These are phyloP conservation scores for Clarias batrachus DNA, from an alignment of 2,113 vertebrate genomes.

Conservation along the genomic window DNA sequence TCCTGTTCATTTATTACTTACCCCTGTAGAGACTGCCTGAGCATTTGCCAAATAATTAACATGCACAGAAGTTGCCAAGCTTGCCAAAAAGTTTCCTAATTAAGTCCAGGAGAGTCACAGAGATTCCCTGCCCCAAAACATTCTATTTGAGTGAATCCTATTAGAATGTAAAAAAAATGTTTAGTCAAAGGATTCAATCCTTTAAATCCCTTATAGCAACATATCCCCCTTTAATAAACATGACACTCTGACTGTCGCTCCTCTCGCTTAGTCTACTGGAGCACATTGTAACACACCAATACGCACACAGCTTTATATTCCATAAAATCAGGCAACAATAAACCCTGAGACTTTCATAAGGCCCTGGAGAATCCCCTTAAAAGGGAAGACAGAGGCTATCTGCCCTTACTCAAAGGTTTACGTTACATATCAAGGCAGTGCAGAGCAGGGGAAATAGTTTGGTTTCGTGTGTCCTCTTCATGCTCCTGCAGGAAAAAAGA, in stretches of 20 bases:
- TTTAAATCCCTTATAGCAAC: neutral
- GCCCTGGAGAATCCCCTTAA: conserved; percentile 27
- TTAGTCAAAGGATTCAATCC: neutral
- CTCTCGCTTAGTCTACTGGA: neutral
- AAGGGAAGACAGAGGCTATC: conserved; percentile 26
- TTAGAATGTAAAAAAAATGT: neutral
- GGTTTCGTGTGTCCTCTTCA: conserved; percentile 30
- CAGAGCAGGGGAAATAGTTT: conserved; percentile 18
- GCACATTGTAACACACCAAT: neutral
- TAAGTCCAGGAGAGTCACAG: conserved; percentile 7
- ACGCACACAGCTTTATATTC: conserved; percentile 8
- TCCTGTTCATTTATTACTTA: conserved; percentile 11
- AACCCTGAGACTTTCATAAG: conserved; percentile 29
- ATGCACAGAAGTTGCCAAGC: neutral
- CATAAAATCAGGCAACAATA: conserved; percentile 20
- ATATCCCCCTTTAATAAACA: conserved; percentile 3
- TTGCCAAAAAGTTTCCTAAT: conserved; percentile 16
- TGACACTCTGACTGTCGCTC: conserved; percentile 1
- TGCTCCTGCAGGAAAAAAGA: neutral
- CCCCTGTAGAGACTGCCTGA: neutral
- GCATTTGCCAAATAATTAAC: conserved; percentile 24
- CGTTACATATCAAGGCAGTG: conserved; percentile 29
- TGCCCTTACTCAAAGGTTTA: conserved; percentile 12
- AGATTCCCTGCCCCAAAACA: neutral
- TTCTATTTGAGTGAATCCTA: conserved; percentile 5